Evolutionary conservation across 2,113 vertebrate species (phyloP).

Genomic region (Panthera tigris): DNA sequence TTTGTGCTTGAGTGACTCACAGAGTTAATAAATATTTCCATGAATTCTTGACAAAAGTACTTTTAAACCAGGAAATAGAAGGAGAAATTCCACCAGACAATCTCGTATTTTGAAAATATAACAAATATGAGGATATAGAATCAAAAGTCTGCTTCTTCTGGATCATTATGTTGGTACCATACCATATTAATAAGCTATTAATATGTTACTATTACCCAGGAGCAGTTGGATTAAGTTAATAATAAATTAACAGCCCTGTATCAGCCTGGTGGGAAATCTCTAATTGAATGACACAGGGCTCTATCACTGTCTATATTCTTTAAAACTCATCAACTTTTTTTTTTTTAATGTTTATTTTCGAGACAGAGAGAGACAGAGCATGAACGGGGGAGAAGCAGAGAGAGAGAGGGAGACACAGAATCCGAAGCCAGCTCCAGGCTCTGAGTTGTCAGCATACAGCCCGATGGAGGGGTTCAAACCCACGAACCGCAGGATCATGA

Average conservation of each 20-base stretch:
- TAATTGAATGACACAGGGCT: not conserved
- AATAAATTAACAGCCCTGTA: not conserved
- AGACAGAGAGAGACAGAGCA: too few relatives aligned
- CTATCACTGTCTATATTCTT: not conserved
- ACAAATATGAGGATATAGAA: slow-evolving; percentile 48
- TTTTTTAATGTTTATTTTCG: too few relatives aligned
- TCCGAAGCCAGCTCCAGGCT: too few relatives aligned
- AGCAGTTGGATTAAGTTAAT: slow-evolving; percentile 16
- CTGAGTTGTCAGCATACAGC: too few relatives aligned
- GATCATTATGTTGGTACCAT: not conserved
- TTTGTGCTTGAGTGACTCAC: not conserved
- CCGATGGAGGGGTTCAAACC: too few relatives aligned
- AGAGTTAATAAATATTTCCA: slow-evolving; percentile 19
- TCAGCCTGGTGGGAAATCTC: not conserved
- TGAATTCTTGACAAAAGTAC: slow-evolving; percentile 16
- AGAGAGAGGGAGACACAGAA: too few relatives aligned
- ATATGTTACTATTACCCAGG: not conserved
- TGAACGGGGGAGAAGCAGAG: too few relatives aligned
- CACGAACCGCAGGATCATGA: too few relatives aligned
- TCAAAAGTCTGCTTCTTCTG: not conserved
- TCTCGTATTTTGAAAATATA: slow-evolving; percentile 10
- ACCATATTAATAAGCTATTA: not conserved
- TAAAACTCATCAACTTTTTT: not conserved
- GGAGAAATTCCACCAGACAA: slow-evolving; percentile 14
- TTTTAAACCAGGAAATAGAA: slow-evolving; percentile 38